phyloP scores from a whole-genome alignment of 2,113 vertebrate species.

The Poeciliopsis prolifica region DNA sequence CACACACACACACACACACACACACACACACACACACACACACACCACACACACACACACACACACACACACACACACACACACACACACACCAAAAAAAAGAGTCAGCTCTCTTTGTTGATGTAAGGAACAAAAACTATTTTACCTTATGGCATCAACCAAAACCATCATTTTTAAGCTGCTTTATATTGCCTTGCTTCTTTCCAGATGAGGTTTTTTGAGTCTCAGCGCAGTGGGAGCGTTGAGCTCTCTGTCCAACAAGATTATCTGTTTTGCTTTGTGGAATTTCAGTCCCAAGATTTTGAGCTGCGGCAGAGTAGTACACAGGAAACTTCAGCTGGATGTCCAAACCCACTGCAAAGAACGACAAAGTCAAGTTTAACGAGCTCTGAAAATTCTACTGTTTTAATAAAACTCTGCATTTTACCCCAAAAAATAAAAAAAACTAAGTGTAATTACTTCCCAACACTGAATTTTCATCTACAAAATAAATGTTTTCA shows the following conservation, averaged over 20 bases:
- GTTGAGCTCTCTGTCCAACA: conserved; percentile 20
- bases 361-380: conserved; percentile 9
- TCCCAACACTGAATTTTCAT: background rate
- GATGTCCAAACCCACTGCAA: conserved; percentile 91
- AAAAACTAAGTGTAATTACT: no score
- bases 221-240: conserved; percentile 3
- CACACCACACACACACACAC: conserved; percentile 10
- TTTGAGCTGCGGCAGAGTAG: conserved; percentile 79
- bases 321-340: conserved; percentile 84
- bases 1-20: conserved; percentile 5
- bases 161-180: background rate
- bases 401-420: no score
- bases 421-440: no score
- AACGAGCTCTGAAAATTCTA: background rate
- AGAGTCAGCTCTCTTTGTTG: background rate
- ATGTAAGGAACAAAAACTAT: background rate
- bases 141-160: background rate
- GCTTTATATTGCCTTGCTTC: conserved; percentile 33
- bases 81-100: background rate
- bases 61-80: conserved; percentile 11
- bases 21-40: conserved; percentile 11
- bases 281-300: conserved; percentile 62
- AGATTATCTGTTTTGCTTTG: background rate
- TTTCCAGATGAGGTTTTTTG: conserved; percentile 19
- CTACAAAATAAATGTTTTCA: background rate